Conservation (phyloP, 2,888 invertebrate species). For the Hydraecia micacea region DNA sequence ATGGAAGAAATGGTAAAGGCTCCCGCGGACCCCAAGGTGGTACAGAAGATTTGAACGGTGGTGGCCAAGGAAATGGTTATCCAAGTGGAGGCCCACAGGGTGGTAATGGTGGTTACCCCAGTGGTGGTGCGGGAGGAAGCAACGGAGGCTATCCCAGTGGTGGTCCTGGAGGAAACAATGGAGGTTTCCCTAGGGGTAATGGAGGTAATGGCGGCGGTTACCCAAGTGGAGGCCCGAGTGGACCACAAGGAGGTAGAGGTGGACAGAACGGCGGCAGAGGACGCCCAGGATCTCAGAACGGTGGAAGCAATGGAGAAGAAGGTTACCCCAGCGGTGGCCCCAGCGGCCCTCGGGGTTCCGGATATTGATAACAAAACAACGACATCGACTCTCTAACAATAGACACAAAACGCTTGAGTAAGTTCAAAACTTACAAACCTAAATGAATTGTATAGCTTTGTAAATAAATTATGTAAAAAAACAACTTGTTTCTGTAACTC, state of each 20-base stretch:
- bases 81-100: constrained; percentile 55
- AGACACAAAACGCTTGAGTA: constrained; percentile 44
- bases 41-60: constrained; percentile 51
- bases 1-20: constrained; percentile 26
- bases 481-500: constrained; percentile 32
- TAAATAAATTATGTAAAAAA: constrained; percentile 60
- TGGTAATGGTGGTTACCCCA: constrained; percentile 59
- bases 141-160: constrained; percentile 51
- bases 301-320: constrained; percentile 71
- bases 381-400: constrained; percentile 32
- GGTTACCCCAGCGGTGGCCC: constrained; percentile 86
- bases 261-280: constrained; percentile 68
- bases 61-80: constrained; percentile 50
- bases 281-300: constrained; percentile 64
- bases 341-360: constrained; percentile 83
- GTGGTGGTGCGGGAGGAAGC: constrained; percentile 58
- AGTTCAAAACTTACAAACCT: constrained; percentile 40
- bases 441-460: constrained; percentile 55
- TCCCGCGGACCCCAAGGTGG: constrained; percentile 44
- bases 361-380: constrained; percentile 74
- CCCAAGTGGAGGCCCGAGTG: constrained; percentile 70
- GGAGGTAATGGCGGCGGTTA: constrained; percentile 61
- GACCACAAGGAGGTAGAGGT: constrained; percentile 61
- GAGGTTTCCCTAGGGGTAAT: constrained; percentile 31
- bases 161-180: constrained; percentile 43